A percentile compares a stretch with the other conserved stretches of the same genome.
These are phyloP conservation scores for Umimayanthus kanabou DNA, from an alignment of 92 coral and sea anemone species.

Conservation along the genomic window DNA sequence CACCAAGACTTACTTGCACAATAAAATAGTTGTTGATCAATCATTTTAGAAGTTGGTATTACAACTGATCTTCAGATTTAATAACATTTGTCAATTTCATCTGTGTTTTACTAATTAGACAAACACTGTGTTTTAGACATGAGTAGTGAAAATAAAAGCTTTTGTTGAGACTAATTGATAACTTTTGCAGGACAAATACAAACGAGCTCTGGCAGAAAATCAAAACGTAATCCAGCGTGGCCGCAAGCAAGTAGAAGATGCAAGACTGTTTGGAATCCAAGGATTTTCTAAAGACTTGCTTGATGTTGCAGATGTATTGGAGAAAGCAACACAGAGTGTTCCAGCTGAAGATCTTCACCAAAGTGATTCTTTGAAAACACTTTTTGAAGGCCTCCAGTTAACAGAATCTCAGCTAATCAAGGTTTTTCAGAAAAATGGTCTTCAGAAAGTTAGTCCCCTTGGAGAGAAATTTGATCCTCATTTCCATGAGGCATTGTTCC, in stretches of 20 bases:
- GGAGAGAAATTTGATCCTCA: constrained; percentile 96
- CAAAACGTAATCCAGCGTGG: constrained; percentile 88
- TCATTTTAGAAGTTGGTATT: too few species aligned
- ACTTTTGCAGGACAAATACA: constrained; percentile 84
- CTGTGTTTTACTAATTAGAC: too few species aligned
- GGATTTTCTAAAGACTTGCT: constrained; percentile 94
- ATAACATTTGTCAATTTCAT: too few species aligned
- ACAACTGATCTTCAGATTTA: too few species aligned
- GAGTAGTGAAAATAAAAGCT: not conserved
- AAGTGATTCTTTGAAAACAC: constrained; percentile 71
- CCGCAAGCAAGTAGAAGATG: constrained; percentile 90
- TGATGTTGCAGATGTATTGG: constrained; percentile 95
- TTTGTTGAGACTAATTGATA: not conserved
- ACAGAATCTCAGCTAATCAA: constrained; percentile 94
- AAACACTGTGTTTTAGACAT: not conserved
- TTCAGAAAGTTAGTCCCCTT: constrained; percentile 84
- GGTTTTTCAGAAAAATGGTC: constrained; percentile 88
- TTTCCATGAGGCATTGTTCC: constrained; percentile 94
- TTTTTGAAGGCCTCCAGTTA: constrained; percentile 92
- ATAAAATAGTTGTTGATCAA: too few species aligned
- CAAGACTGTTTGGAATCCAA: constrained; percentile 92
- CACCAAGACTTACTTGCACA: too few species aligned
- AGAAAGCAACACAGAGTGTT: constrained; percentile 91
- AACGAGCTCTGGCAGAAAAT: constrained; percentile 93
- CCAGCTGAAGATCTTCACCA: constrained; percentile 82